These are phyloP conservation scores for Cancer borealis DNA, from an alignment of 2,888 invertebrate genomes.

Conservation along the genomic window DNA sequence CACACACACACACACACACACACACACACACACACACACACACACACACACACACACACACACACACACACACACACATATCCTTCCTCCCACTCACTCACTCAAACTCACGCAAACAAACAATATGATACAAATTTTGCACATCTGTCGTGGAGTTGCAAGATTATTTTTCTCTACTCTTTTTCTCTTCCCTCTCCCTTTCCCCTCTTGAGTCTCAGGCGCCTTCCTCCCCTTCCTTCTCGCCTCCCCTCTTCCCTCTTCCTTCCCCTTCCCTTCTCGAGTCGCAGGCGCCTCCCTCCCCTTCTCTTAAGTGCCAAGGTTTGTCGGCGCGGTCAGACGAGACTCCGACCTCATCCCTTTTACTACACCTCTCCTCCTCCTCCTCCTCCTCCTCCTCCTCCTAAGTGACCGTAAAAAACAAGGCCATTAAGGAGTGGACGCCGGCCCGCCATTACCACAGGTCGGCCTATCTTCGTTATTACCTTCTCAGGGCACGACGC, in stretches of 20 bases:
- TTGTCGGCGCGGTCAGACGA: slow-evolving; percentile 38
- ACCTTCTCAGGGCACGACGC: neutral
- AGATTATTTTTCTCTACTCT: neutral
- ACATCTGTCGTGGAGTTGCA: neutral
- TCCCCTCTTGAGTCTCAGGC: neutral
- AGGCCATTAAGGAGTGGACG: slow-evolving; percentile 22
- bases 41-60: no score
- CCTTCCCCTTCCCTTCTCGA: neutral
- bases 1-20: no score
- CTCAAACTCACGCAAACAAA: neutral
- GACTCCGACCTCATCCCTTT: slow-evolving; percentile 30
- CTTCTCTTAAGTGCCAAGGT: slow-evolving; percentile 36
- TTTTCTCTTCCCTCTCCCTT: neutral
- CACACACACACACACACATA: no score
- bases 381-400: neutral
- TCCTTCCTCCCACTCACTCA: neutral
- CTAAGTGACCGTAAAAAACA: slow-evolving; percentile 43
- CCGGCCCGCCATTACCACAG: neutral
- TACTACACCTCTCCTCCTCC: neutral
- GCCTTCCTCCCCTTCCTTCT: neutral
- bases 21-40: no score
- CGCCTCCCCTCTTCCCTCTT: neutral
- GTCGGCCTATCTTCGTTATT: slow-evolving; percentile 9
- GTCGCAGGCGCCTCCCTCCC: neutral
- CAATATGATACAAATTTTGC: neutral